phyloP scores from a whole-genome alignment of 23 tunicate species.

The Ascidia mentula region DNA sequence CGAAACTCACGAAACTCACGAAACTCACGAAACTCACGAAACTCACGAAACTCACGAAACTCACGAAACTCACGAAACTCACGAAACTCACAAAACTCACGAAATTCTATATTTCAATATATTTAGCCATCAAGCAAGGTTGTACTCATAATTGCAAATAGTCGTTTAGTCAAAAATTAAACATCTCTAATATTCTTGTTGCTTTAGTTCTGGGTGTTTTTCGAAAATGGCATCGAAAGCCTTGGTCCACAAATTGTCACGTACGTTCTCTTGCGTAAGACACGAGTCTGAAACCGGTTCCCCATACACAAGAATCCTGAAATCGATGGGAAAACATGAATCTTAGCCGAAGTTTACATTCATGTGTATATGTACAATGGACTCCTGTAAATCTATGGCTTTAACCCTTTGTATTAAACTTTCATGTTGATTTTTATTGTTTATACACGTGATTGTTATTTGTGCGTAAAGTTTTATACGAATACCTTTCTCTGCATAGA shows the following conservation, averaged over 20 bases:
- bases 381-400: no score
- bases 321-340: background rate
- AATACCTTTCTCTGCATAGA: slow-evolving; percentile 39
- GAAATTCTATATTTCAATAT: no score
- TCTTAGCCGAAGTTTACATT: no score
- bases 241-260: slow-evolving; percentile 29
- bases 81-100: no score
- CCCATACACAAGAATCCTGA: background rate
- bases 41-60: no score
- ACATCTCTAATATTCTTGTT: slow-evolving; percentile 10
- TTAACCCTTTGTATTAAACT: background rate
- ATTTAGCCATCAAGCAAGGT: no score
- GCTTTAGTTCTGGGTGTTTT: slow-evolving; percentile 47
- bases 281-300: slow-evolving; percentile 11
- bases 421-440: no score
- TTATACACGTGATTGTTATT: background rate
- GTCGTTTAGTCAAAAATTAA: background rate
- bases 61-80: no score
- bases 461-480: background rate
- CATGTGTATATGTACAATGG: no score
- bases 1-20: no score
- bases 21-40: no score
- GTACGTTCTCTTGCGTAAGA: slow-evolving; percentile 20
- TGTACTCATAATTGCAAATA: no score
- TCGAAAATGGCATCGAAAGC: slow-evolving; percentile 47